Evolutionary conservation across 1,140 invertebrate genomes (phyloP), one percentile per base, ranked within the genome.

Genomic region (Tetramorium parvispinum): DNA sequence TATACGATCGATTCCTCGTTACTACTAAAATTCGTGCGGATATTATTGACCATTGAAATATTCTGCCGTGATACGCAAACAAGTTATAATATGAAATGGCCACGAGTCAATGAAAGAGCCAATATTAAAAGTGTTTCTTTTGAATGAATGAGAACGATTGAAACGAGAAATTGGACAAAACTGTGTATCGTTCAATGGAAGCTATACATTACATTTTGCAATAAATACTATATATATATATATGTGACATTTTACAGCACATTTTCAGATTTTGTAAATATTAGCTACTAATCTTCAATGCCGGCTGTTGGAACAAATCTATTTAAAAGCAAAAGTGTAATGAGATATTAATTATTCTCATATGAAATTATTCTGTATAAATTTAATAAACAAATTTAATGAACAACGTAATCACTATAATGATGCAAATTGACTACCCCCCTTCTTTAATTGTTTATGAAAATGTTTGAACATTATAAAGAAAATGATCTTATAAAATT

Each of bases 41-140:
- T 68, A 21, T 81, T 81, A 81, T 70, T 53, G 43, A 81, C 46
- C 32, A 81, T 16, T 51, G 46, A 21, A 81, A 81, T 81, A 81
- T 53, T 40, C 46, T 59, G 77, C 32, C 11, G 61, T 70, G 46
- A 81, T 53, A 70, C 46, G 77, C 63, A 81, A 81, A 81, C 63
- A 55, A 81, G 77, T 81, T 55, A 55, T 78, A 78, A 78, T 81
- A 70, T 81, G 63, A 70, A 81, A 81, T 81, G 32, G 77, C 77
- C 21, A 53, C 16, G 77, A 63, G 63, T 81, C 77, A 81, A 70
- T 81, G 46, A 81, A 70, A 81, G 46, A 81, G 77, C 46, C 32
- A 81, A 81, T 81, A 81, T 70, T 68, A 68, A 78, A 81, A 70
- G 77, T 81, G 32, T 81, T 55, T 43, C 46, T 81, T 40, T 66